A percentile compares a stretch with the other conserved stretches of the same genome.
These are phyloP conservation scores for Bufo gargarizans DNA, from an alignment of 2,113 vertebrate species.

Conservation along the genomic window DNA sequence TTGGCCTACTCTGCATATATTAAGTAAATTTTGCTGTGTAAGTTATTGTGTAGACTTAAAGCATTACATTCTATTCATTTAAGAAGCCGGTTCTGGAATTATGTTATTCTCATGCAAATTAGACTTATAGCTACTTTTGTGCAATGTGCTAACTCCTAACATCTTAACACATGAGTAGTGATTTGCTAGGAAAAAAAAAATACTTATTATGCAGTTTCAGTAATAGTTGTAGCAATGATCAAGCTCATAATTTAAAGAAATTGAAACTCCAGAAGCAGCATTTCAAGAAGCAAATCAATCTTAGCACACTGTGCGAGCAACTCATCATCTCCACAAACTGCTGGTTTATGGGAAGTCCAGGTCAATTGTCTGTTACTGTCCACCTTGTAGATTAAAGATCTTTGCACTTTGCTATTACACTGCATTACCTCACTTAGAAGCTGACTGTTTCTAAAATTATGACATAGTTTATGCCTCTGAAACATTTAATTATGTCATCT, in stretches of 20 bases:
- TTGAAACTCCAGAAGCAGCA: slow-evolving; percentile 35
- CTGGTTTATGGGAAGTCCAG: slow-evolving; percentile 41
- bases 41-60: slow-evolving; percentile 44
- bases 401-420: slow-evolving; percentile 38
- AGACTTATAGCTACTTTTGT: slow-evolving; percentile 56
- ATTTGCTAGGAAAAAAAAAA: slow-evolving; percentile 56
- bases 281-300: slow-evolving; percentile 47
- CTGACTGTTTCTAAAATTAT: slow-evolving; percentile 35
- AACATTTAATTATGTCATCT: slow-evolving; percentile 51
- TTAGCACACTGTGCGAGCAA: background rate
- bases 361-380: slow-evolving; percentile 35
- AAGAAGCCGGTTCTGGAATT: slow-evolving; percentile 38
- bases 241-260: slow-evolving; percentile 54
- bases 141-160: slow-evolving; percentile 53
- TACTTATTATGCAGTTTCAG: slow-evolving; percentile 59
- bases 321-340: background rate
- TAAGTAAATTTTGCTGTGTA: slow-evolving; percentile 47
- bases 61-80: slow-evolving; percentile 47
- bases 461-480: slow-evolving; percentile 28
- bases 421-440: slow-evolving; percentile 43
- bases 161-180: slow-evolving; percentile 53
- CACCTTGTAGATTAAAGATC: slow-evolving; percentile 39
- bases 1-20: background rate
- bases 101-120: slow-evolving; percentile 57
- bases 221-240: slow-evolving; percentile 50